These are phyloP conservation scores for Ypsolopha scabrella DNA, from an alignment of 2,888 invertebrate species.

Conservation along the genomic window DNA sequence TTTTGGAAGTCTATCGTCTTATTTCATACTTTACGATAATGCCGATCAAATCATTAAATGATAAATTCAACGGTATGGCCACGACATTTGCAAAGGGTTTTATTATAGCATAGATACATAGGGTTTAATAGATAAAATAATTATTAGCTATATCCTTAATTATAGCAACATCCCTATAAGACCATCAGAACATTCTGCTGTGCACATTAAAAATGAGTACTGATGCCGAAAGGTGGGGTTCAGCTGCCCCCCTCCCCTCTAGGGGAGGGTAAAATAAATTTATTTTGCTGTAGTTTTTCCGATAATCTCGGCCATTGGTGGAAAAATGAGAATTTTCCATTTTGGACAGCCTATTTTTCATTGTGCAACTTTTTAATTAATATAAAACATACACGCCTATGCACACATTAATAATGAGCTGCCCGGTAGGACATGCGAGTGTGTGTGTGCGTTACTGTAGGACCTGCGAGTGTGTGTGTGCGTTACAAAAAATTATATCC, in stretches of 20 bases:
- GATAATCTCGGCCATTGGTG: slow-evolving; percentile 64
- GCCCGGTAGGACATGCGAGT: too few species aligned
- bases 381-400: slow-evolving; percentile 5
- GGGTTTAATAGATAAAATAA: too few species aligned
- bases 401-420: not conserved
- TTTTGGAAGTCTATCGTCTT: too few species aligned
- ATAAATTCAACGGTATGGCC: too few species aligned
- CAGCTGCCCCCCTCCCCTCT: slow-evolving; percentile 12
- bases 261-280: slow-evolving; percentile 53
- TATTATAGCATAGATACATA: too few species aligned
- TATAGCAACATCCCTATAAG: not conserved
- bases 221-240: slow-evolving; percentile 23
- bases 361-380: slow-evolving; percentile 16
- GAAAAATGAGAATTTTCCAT: slow-evolving; percentile 64
- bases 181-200: not conserved
- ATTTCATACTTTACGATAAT: too few species aligned
- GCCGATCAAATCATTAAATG: too few species aligned
- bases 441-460: too few species aligned
- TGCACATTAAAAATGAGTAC: slow-evolving; percentile 48
- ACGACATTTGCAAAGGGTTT: too few species aligned
- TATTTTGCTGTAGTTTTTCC: slow-evolving; percentile 65
- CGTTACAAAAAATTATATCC: too few species aligned
- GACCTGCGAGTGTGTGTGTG: too few species aligned
- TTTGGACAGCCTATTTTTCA: slow-evolving; percentile 33
- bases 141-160: too few species aligned